Evolutionary conservation across 2,888 invertebrate species (phyloP), one percentile per base, ranked within the genome.

Genomic region (Sicus ferrugineus): DNA sequence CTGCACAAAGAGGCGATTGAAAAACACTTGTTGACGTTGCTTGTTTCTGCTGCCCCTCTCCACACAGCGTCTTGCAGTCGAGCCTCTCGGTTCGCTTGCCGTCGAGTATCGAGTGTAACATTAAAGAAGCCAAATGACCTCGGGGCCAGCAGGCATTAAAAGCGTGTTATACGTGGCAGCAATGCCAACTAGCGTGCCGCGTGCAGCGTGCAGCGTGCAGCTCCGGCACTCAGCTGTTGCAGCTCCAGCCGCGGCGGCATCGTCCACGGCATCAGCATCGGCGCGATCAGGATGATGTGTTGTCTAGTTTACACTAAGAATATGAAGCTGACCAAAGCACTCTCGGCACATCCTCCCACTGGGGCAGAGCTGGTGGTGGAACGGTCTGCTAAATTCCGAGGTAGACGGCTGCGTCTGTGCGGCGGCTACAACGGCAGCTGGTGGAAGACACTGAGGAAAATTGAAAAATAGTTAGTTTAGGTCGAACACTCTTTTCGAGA

Each of bases 61-160:
- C 19, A 11, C n/a, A 28, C 19, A 46, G 6, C 14, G 16, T 19
- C 9, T 42, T 59, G n/a, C 21, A 2, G 7, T 59, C 9, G 3
- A 16, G 21, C 26, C 4, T 31, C 19, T 61, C n/a, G 14, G 9
- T 61, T 61, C n/a, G 30, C 26, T 56, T 16, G 64, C 50, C 21
- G 16, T 73, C 75, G 74, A 79, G 77, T 78, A 77, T 42, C 30
- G 67, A 59, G 74, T 73, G 77, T 76, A 77, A 76, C 77, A 77
- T 78, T 80, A 75, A 80, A 81, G 80, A 78, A 80, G 81, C 81
- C 74, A 81, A 78, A 78, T 81, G 80, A 80, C 81, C 80, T 75
- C 66, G 67, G 78, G 81, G 76, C 67, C 67, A 67, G 48, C 48
- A 67, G 46, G 48, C 42, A 54, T 34, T 48, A 67, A 59, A 31